Conservation (phyloP, 2,113 vertebrate genomes). For the Plectropomus leopardus region DNA sequence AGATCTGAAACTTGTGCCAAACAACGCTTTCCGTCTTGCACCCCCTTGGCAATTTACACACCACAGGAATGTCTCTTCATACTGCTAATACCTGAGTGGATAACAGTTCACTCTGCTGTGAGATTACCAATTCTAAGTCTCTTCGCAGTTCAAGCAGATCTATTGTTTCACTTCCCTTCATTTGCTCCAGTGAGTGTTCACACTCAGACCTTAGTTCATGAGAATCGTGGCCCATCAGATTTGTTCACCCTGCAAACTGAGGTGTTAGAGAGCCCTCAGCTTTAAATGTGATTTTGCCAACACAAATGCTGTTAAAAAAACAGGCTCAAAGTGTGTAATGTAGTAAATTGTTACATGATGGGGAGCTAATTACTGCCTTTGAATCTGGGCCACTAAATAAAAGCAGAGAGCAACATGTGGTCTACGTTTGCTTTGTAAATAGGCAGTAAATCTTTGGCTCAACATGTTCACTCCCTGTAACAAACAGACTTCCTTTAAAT, state of each 20-base stretch:
- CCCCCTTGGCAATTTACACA: background rate
- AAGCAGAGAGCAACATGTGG: constrained; percentile 50
- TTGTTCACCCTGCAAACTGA: background rate
- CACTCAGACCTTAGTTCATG: background rate
- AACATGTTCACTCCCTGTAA: constrained; percentile 16
- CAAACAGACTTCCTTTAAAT: constrained; percentile 25
- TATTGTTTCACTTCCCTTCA: too few species aligned
- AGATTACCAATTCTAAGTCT: background rate
- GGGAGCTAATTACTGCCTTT: constrained; percentile 49
- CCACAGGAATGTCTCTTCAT: constrained; percentile 29
- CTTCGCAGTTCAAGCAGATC: background rate
- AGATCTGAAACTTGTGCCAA: constrained; percentile 9
- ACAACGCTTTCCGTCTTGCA: constrained; percentile 21
- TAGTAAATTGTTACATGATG: constrained; percentile 44
- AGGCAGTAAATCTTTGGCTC: constrained; percentile 41
- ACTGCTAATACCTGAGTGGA: constrained; percentile 7
- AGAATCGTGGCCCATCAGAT: background rate
- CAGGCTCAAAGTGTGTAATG: constrained; percentile 24
- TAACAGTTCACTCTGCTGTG: background rate
- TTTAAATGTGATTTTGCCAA: constrained; percentile 9
- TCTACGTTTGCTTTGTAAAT: constrained; percentile 48
- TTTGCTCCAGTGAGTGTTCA: background rate
- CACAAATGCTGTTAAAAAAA: constrained; percentile 11
- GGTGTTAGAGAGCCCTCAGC: background rate
- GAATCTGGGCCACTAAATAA: constrained; percentile 43